A percentile compares a stretch with the other conserved stretches of the same genome.
These are phyloP conservation scores for Charanyca ferruginea DNA, from an alignment of 2,888 invertebrate genomes.

Conservation along the genomic window DNA sequence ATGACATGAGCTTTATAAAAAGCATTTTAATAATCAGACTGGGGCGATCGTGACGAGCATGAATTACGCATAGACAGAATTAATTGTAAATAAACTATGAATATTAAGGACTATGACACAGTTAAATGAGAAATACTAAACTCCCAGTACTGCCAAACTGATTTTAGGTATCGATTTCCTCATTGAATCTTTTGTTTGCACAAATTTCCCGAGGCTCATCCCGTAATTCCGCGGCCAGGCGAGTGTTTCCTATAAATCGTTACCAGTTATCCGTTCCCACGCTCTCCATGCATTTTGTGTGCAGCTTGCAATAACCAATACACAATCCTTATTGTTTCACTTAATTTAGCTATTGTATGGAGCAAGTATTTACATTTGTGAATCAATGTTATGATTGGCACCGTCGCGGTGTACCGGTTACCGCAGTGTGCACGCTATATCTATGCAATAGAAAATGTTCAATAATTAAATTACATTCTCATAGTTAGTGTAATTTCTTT, in stretches of 20 bases:
- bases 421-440: slow-evolving; percentile 47
- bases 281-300: slow-evolving; percentile 85
- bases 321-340: slow-evolving; percentile 90
- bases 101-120: slow-evolving; percentile 55
- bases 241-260: slow-evolving; percentile 83
- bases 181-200: slow-evolving; percentile 75
- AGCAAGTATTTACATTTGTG: slow-evolving; percentile 86
- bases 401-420: slow-evolving; percentile 53
- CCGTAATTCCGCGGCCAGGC: slow-evolving; percentile 74
- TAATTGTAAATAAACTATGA: slow-evolving; percentile 72
- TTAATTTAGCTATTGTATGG: slow-evolving; percentile 89
- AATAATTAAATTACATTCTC: slow-evolving; percentile 59
- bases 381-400: slow-evolving; percentile 74
- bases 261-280: slow-evolving; percentile 85
- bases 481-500: slow-evolving; percentile 55
- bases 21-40: slow-evolving; percentile 78
- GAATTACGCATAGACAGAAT: slow-evolving; percentile 76
- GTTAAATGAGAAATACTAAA: slow-evolving; percentile 51
- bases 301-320: slow-evolving; percentile 85
- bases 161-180: slow-evolving; percentile 64
- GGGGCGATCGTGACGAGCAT: slow-evolving; percentile 81
- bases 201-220: slow-evolving; percentile 77
- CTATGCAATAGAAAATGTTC: slow-evolving; percentile 56
- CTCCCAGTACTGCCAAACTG: slow-evolving; percentile 40
- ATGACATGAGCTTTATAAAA: slow-evolving; percentile 81